Evolutionary conservation across 2,113 vertebrate species (phyloP).

Genomic region (Ammodytes marinus): DNA sequence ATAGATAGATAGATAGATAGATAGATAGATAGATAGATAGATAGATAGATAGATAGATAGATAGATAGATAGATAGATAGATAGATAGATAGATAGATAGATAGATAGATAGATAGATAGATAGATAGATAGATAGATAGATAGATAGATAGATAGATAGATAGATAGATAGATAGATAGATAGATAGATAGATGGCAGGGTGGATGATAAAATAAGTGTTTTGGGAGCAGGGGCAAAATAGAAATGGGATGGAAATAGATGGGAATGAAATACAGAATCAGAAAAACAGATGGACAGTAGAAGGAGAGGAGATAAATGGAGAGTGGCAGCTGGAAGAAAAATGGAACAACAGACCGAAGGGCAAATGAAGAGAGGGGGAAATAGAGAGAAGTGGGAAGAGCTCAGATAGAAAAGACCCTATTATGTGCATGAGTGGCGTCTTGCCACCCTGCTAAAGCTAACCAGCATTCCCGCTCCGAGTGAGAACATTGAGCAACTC

Average conservation of each 20-base stretch:
- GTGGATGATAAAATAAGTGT: background rate
- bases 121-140: too few species aligned
- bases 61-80: too few species aligned
- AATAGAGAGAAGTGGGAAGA: constrained; percentile 43
- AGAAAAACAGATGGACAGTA: constrained; percentile 13
- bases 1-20: too few species aligned
- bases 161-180: too few species aligned
- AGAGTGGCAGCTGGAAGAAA: constrained; percentile 56
- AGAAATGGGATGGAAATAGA: constrained; percentile 28
- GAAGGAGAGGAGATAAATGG: constrained; percentile 24
- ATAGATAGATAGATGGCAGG: too few species aligned
- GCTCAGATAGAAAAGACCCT: constrained; percentile 64
- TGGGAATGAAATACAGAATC: constrained; percentile 12
- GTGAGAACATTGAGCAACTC: constrained; percentile 16
- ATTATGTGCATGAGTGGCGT: constrained; percentile 62
- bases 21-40: too few species aligned
- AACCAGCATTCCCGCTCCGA: constrained; percentile 29
- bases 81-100: too few species aligned
- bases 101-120: too few species aligned
- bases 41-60: too few species aligned
- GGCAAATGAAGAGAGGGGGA: constrained; percentile 38
- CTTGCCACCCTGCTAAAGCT: constrained; percentile 18
- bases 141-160: too few species aligned
- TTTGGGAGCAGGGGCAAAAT: background rate
- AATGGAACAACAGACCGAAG: constrained; percentile 55